Base-by-base conservation (phyloP, 2,113 vertebrate species). In the Notechis scutatus region DNA sequence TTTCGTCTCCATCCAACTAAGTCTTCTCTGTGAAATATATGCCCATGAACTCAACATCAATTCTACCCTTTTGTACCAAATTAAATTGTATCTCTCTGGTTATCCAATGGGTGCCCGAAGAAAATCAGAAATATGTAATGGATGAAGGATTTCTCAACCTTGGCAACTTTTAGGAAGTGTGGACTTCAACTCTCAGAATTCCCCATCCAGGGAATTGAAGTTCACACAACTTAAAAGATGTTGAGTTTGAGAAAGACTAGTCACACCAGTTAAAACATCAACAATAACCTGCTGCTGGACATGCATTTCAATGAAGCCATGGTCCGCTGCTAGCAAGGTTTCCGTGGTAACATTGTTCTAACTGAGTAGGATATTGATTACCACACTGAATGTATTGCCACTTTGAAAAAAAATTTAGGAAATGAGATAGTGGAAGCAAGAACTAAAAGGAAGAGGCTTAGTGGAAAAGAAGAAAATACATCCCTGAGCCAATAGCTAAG, bases 331-430 rank as follows among this genome's bases (percentile, higher is more conserved):
- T 92, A 96, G 91, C 92, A 94, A 93, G 96, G 95, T 95, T 96
- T 96, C 97, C 96, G 93, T 96, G 95, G 96, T 96, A 97, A 97
- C 95, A 47, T 94, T 91, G 96, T 97, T 97, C 95, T 95, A 97
- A 96, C 96, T 97, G 93, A 97, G 96, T 96, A 94, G 95, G 94
- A 95, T 97, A 98, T 97, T 96, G 97, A 98, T 98, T 96, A 96
- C 93, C 96, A 93, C 29, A 74, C 96, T 95, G 96, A 97, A 95
- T 93, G 94, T 97, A 95, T 93, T 95, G 96, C 96, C 87, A 95
- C 92, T 95, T 96, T 45, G 26, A 94, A 93, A 96, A 92, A 94
- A 96, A 91, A 91, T 92, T 95, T 94, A 94, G 91, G 92, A 93
- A 96, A 96, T 95, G 91, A 93, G 94, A 93, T 96, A 95, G 42